Conservation (phyloP, 2,113 vertebrate species). For the Vanacampus margaritifer region DNA sequence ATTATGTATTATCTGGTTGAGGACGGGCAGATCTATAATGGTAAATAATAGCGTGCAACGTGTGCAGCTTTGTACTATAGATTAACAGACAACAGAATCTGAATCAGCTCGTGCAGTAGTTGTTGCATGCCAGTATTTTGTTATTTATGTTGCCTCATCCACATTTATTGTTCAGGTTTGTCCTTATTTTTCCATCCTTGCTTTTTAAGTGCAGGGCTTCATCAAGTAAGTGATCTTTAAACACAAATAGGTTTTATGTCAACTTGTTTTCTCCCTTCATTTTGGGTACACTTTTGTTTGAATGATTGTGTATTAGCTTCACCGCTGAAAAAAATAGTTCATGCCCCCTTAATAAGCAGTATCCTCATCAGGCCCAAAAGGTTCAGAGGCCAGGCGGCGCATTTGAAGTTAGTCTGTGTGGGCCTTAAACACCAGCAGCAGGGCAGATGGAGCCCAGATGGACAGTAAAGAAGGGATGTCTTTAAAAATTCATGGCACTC, state of each 20-base stretch:
- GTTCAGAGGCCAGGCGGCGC: constrained; percentile 45
- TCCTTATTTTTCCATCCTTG: not conserved
- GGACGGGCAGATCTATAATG: not conserved
- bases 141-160: not conserved
- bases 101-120: not conserved
- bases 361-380: constrained; percentile 47
- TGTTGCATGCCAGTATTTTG: not conserved
- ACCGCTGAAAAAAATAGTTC: constrained; percentile 13
- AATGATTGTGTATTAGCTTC: not conserved
- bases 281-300: not conserved
- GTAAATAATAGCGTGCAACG: not conserved
- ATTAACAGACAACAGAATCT: not conserved
- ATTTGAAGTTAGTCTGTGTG: constrained; percentile 67
- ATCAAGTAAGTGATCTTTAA: not conserved
- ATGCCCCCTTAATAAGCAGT: constrained; percentile 39
- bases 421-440: constrained; percentile 64
- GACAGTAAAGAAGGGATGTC: constrained; percentile 74
- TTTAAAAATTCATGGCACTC: constrained; percentile 79
- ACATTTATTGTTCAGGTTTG: not conserved
- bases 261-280: not conserved
- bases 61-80: not conserved
- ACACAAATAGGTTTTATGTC: not conserved
- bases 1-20: not conserved
- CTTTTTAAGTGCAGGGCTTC: not conserved
- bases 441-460: constrained; percentile 78